These are phyloP conservation scores for Melopsittacus undulatus DNA, from an alignment of 2,797 vertebrate species.

Conservation along the genomic window DNA sequence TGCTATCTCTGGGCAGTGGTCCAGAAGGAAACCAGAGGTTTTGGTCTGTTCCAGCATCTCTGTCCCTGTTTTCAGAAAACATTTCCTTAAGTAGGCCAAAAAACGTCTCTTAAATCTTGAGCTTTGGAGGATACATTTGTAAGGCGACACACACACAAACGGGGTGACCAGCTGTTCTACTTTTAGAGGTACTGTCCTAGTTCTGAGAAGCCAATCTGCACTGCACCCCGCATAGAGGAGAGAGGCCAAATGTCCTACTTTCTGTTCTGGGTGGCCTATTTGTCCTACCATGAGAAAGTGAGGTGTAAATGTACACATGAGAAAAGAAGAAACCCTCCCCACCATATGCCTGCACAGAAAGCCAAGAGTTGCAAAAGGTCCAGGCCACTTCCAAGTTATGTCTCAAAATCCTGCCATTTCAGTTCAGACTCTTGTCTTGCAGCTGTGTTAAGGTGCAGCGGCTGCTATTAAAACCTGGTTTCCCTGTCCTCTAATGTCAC, in stretches of 20 bases:
- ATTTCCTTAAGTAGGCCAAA: constrained; percentile 55
- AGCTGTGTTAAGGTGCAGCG: not conserved
- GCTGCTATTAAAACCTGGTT: constrained; percentile 31
- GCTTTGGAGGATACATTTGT: constrained; percentile 47
- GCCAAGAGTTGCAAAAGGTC: not conserved
- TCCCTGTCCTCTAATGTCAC: constrained; percentile 23
- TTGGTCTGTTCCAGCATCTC: not conserved
- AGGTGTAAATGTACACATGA: not conserved
- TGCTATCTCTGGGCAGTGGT: not conserved
- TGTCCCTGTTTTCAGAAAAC: constrained; percentile 25
- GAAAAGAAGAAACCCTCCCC: not conserved
- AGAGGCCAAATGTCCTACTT: constrained; percentile 60
- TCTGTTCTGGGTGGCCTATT: constrained; percentile 48
- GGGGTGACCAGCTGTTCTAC: constrained; percentile 59
- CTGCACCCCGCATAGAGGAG: constrained; percentile 29
- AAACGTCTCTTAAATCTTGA: constrained; percentile 27
- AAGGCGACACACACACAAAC: not conserved
- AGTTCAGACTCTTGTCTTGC: not conserved
- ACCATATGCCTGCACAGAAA: not conserved
- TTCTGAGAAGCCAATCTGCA: constrained; percentile 52
- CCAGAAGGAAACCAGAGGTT: constrained; percentile 12
- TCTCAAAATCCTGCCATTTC: not conserved
- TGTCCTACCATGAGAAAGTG: constrained; percentile 27
- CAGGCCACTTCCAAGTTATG: not conserved
- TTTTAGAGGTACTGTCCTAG: constrained; percentile 55